Evolutionary conservation across 2,113 vertebrate species (phyloP), one percentile per base, ranked within the genome.

Genomic region (Colaptes auratus): DNA sequence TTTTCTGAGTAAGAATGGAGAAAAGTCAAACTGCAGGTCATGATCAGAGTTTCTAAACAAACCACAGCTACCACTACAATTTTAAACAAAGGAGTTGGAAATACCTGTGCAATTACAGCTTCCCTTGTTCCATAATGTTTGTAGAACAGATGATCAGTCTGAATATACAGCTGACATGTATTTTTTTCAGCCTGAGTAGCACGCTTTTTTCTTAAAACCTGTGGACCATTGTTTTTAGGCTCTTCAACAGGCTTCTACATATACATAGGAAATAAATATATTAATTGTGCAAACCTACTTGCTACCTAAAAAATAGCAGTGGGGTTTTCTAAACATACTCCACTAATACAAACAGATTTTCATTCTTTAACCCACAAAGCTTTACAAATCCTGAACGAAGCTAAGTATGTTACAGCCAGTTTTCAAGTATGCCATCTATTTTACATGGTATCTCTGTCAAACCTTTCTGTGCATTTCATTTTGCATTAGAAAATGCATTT

Each of bases 101-200:
- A 90, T 97, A 98, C 99, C 99, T 99, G 99, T 31, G 99, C 99
- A 58, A 99, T 98, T 88, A 99, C 99, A 39, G 99, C 99, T 92
- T 99, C 99, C 90, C 98, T 98, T 73, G 98, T 97, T 84, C 98
- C 98, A 6, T 99, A 99, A 93, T 98, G 98, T 70, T 97, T 98
- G 90, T 92, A 98, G 95, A 99, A 99, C 12, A 99, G 96, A 92
- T 99, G 99, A 95, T 99, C 99, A 4, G 99, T 99, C 97, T 99
- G 99, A 96, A 99, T 99, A 86, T 98, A 99, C 50, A 99, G 98
- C 95, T 99, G 99, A 80, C 99, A 99, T 0, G 99, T 99, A 94
- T 99, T 99, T 93, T 98, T 99, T 94, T 99, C 98, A 75, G 97
- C 98, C 81, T 97, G 98, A 10, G 98, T 97, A 16, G 99, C 99